Evolutionary conservation across 2,113 vertebrate species (phyloP).

Genomic region (Paradoxurus hermaphroditus): DNA sequence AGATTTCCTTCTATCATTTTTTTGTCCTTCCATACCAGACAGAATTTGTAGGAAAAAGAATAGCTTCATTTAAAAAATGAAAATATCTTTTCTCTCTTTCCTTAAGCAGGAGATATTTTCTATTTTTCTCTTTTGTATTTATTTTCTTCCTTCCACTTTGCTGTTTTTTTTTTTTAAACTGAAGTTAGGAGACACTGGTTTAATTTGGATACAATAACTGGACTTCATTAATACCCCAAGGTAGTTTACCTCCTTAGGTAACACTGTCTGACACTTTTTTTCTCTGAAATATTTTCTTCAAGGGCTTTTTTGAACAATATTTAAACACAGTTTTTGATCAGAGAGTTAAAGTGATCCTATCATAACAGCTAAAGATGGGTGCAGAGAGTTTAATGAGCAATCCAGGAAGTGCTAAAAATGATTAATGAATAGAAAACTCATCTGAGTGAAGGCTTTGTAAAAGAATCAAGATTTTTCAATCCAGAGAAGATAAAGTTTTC

Average conservation of each 20-base stretch:
- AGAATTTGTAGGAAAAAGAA: conserved; percentile 41
- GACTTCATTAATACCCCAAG: conserved; percentile 62
- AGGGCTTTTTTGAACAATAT: conserved; percentile 45
- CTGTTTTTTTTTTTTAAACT: conserved; percentile 16
- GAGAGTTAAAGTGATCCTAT: conserved; percentile 15
- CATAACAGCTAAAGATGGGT: conserved; percentile 27
- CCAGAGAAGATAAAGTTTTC: conserved; percentile 13
- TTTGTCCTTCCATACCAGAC: conserved; percentile 15
- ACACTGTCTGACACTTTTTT: conserved; percentile 8
- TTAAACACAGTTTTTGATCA: conserved; percentile 33
- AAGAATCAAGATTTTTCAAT: conserved; percentile 46
- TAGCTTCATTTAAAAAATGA: conserved; percentile 28
- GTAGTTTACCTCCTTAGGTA: conserved; percentile 51
- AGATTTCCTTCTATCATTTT: conserved; percentile 27
- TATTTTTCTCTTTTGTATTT: background rate
- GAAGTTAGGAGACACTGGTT: background rate
- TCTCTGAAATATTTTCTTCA: background rate
- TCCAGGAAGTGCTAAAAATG: conserved; percentile 1
- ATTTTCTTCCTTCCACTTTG: conserved; percentile 36
- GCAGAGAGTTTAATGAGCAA: conserved; percentile 27
- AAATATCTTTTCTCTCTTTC: background rate
- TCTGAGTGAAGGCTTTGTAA: conserved; percentile 11
- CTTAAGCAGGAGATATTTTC: conserved; percentile 16
- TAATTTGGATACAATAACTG: conserved; percentile 45
- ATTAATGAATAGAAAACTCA: conserved; percentile 40